Evolutionary conservation across 92 coral and sea anemone species (phyloP), one percentile per base, ranked within the genome.

Genomic region (Umimayanthus kanabou): DNA sequence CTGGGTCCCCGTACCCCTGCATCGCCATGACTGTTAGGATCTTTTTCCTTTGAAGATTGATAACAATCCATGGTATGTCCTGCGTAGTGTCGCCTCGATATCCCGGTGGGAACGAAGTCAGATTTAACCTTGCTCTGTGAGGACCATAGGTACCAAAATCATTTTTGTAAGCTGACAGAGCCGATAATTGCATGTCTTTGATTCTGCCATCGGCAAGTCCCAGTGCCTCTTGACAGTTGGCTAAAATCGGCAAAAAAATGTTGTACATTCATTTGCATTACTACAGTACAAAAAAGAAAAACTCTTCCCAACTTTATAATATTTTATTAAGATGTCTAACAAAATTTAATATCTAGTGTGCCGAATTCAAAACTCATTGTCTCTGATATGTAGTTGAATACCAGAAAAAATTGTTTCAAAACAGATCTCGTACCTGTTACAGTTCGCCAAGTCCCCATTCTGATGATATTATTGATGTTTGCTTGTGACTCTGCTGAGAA

Each of bases 1-100:
- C 57, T 39, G 93, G 69, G 71, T 95, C 96, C 13, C 98, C 98
- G 78, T 93, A 95, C 0, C 98, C 98, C 84, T 95, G 98, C 4
- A 95, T 91, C 4, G 98, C 92, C 23, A 95, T 87, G 2, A 90
- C 96, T 22, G 98, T 95, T 29, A 95, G 92, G 61, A 95, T 88
- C 90, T 87, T 92, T 58, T 93, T 89, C 80, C 88, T 89, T 50
- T 77, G 88, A 7, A 95, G 75, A 20, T 95, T 94, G 13, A 95
- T 64, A 72, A 93, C 94, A 26, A 95, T 81, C 98, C 98, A 95
- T 1, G 96, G 85, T 18, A 71, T 69, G 49, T 45, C 78, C 42
- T 93, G 87, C 4, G 77, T 53, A 3, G 90, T 83, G 65, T 93
- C 85, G 15, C 93, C 93, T 73, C 98, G 85, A 89, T 91, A 92